Base-by-base conservation (phyloP, 2,888 invertebrate genomes). In the Phlogophora meticulosa region DNA sequence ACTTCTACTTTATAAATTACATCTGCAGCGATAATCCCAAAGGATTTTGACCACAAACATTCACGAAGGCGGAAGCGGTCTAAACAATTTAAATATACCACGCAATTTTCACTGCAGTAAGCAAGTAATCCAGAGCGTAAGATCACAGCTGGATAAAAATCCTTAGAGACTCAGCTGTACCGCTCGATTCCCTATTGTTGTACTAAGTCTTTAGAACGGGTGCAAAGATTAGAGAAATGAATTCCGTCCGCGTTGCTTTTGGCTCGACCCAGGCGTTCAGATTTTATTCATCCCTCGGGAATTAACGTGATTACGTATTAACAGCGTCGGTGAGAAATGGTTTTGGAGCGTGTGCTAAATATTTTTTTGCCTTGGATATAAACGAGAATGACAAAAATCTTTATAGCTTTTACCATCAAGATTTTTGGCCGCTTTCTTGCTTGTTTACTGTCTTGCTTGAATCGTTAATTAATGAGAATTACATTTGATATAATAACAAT, bases 241-340 rank as follows among this genome's bases (percentile, higher is more conserved):
- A 76, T 80, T 71, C 65, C n/a, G 59, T 32, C 28, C 49, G 55
- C 49, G 49, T 80, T 65, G 76, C 75, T 62, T 62, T 62, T 61
- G 55, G 51, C 59, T 48, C 42, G 56, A 76, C 13, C 68, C 55
- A 51, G 46, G 55, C 56, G 46, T 55, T 56, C 48, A 72, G 72
- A 72, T 78, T 82, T 80, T 57, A 80, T 80, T 32, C 68, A 64
- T 11, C 82, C 57, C 24, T 38, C 1, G 67, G 68, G 78, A 58
- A 69, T 71, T 15, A 58, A 58, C 22, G 45, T 57, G 78, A 77
- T 72, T 67, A 62, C 51, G 48, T 75, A 71, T 65, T 76, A 74
- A 74, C 55, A 43, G 48, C 28, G 53, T 53, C 11, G 38, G 48
- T 62, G 43, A 56, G 43, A 45, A 68, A 58, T 20, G 53, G 65